A percentile compares a stretch with the other conserved stretches of the same genome.
These are phyloP conservation scores for Acanthopleura granulata DNA, from an alignment of 2,888 invertebrate genomes.

Conservation along the genomic window DNA sequence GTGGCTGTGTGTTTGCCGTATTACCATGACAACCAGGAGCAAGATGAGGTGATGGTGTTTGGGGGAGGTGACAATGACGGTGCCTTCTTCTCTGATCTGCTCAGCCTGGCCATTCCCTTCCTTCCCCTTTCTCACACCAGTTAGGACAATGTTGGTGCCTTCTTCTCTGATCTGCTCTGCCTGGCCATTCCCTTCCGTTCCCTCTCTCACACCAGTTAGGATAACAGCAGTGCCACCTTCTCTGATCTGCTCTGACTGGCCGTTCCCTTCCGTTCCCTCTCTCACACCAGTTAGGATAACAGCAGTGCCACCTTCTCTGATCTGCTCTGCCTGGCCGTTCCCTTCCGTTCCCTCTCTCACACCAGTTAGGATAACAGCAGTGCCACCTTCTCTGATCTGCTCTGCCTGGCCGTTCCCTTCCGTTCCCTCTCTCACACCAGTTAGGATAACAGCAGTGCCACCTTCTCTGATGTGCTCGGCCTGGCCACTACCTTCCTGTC, in stretches of 20 bases:
- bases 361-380: too few species aligned
- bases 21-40: slow-evolving; percentile 58
- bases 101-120: slow-evolving; percentile 56
- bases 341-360: too few species aligned
- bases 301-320: too few species aligned
- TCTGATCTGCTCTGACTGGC: slow-evolving; percentile 57
- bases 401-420: too few species aligned
- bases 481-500: too few species aligned
- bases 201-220: slow-evolving; percentile 45
- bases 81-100: slow-evolving; percentile 59
- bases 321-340: too few species aligned
- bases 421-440: too few species aligned
- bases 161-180: slow-evolving; percentile 59
- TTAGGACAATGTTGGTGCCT: slow-evolving; percentile 62
- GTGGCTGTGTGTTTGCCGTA: slow-evolving; percentile 61
- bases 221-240: slow-evolving; percentile 65
- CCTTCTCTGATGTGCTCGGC: too few species aligned
- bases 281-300: too few species aligned
- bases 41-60: slow-evolving; percentile 65
- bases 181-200: slow-evolving; percentile 56
- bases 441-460: too few species aligned
- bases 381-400: too few species aligned
- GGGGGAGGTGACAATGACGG: slow-evolving; percentile 69
- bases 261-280: slow-evolving; percentile 41
- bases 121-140: slow-evolving; percentile 25